These are phyloP conservation scores for Sebastes melanostomus DNA, from an alignment of 2,797 vertebrate genomes.

Conservation along the genomic window DNA sequence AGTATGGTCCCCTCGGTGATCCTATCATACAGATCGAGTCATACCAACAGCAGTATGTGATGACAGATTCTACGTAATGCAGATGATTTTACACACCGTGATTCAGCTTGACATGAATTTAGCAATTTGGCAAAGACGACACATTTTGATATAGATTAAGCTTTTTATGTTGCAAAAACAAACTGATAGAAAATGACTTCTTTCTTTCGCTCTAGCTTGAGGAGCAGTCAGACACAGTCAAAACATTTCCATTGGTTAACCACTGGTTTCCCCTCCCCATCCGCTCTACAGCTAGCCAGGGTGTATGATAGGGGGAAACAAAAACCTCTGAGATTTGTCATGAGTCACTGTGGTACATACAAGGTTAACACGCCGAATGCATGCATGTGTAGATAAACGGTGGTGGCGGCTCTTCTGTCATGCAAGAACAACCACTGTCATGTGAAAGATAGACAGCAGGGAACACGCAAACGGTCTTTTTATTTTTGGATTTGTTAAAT, in stretches of 20 bases:
- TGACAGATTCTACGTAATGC: neutral
- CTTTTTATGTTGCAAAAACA: neutral
- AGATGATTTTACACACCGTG: neutral
- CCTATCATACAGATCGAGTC: conserved; percentile 11
- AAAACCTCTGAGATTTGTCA: conserved; percentile 83
- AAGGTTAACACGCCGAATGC: conserved; percentile 39
- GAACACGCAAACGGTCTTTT: neutral
- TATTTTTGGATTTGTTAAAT: neutral
- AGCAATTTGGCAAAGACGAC: neutral
- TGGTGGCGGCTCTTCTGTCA: conserved; percentile 29
- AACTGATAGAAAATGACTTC: neutral
- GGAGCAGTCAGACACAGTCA: conserved; percentile 35
- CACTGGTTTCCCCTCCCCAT: conserved; percentile 57
- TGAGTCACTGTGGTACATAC: conserved; percentile 65
- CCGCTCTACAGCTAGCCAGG: neutral
- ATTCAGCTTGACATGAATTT: neutral
- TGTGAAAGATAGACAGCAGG: neutral
- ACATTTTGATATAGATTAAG: neutral
- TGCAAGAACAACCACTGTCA: conserved; percentile 11
- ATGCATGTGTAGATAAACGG: conserved; percentile 34
- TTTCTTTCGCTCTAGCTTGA: conserved; percentile 17
- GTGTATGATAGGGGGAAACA: conserved; percentile 44
- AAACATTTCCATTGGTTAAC: conserved; percentile 83
- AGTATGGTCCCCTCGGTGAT: conserved; percentile 14
- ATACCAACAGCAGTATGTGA: neutral